Evolutionary conservation across 35 echinoderm and acorn worm genomes (phyloP).

Genomic region (Chiridota heheva): DNA sequence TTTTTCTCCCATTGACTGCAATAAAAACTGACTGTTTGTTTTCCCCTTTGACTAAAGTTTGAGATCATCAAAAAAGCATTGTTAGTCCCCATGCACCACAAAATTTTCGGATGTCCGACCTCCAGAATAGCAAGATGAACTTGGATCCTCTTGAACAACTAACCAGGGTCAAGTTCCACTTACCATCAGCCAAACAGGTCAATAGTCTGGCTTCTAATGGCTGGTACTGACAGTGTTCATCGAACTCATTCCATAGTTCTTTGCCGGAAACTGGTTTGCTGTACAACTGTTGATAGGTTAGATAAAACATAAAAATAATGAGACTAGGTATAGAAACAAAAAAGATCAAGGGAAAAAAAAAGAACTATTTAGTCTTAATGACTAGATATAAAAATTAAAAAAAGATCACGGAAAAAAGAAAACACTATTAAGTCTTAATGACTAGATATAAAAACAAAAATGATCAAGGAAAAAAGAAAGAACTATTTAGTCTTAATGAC

Average conservation of each 20-base stretch:
- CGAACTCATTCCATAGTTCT: constrained; percentile 90
- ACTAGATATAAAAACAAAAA: neutral
- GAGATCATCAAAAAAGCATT: too few relatives aligned
- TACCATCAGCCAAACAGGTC: constrained; percentile 97
- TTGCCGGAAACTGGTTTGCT: constrained; percentile 76
- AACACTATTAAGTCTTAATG: neutral
- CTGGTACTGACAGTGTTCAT: constrained; percentile 88
- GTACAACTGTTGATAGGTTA: constrained; percentile 60
- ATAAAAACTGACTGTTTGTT: too few relatives aligned
- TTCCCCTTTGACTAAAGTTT: too few relatives aligned
- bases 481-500: too few relatives aligned
- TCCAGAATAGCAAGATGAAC: too few relatives aligned
- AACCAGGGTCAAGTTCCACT: constrained; percentile 8
- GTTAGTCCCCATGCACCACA: too few relatives aligned
- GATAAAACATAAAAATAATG: neutral
- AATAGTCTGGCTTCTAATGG: constrained; percentile 73
- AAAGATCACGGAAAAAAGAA: neutral
- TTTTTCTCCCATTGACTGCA: too few relatives aligned
- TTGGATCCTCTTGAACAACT: too few relatives aligned
- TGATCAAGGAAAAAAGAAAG: neutral
- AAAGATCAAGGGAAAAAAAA: neutral
- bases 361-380: neutral
- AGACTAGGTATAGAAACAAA: neutral
- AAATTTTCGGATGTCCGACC: too few relatives aligned
- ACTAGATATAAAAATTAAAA: neutral